These are phyloP conservation scores for Micromesistius poutassou DNA, from an alignment of 2,797 vertebrate genomes.

Conservation along the genomic window DNA sequence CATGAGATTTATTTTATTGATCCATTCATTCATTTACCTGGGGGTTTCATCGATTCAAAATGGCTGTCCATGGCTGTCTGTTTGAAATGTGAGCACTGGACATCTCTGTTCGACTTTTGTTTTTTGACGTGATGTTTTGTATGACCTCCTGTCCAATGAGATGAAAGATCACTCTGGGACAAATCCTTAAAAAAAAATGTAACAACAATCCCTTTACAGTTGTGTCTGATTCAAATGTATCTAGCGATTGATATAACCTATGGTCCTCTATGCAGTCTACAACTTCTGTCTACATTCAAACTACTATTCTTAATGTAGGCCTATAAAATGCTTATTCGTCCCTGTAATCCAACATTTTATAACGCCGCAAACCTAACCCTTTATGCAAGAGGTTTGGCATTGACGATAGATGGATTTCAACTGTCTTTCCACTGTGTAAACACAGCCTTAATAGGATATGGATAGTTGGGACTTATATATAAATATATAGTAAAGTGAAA, in stretches of 20 bases:
- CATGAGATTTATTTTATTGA: constrained; percentile 72
- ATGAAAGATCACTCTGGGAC: neutral
- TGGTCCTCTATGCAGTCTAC: neutral
- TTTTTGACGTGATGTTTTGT: constrained; percentile 39
- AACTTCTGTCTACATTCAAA: neutral
- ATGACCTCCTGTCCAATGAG: constrained; percentile 23
- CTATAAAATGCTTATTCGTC: neutral
- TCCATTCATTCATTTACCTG: constrained; percentile 53
- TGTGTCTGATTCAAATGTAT: neutral
- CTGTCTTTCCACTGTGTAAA: neutral
- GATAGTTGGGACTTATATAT: neutral
- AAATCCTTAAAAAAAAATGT: neutral
- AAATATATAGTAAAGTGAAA: neutral
- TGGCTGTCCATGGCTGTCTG: neutral
- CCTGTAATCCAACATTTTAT: neutral
- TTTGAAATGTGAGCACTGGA: neutral
- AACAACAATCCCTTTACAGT: neutral
- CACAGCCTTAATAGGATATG: neutral
- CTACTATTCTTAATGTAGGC: neutral
- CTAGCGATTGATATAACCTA: neutral
- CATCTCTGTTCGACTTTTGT: constrained; percentile 25
- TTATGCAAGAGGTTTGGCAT: neutral
- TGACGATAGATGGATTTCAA: neutral
- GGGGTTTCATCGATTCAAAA: constrained; percentile 48
- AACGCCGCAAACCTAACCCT: neutral